Base-by-base conservation (phyloP, 2,113 vertebrate genomes). In the Turnix velox region DNA sequence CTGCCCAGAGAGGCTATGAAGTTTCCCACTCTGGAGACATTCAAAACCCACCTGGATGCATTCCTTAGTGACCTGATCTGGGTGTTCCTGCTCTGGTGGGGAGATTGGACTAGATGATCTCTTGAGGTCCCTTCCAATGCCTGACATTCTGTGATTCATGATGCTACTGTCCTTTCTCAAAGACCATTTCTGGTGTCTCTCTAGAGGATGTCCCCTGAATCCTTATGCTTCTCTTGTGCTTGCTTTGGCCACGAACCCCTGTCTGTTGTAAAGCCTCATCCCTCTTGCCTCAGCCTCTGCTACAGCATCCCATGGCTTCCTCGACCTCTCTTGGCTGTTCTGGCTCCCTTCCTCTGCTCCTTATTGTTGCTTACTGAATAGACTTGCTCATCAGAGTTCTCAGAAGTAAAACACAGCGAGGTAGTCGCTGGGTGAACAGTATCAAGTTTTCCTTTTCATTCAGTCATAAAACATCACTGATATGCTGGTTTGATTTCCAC, bases 391-490 rank as follows among this genome's bases (percentile, higher is more conserved):
- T 71, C 46, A 84, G 54, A 88, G 71, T 94, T 91, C 82, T 84
- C 74, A 87, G 45, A 91, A 82, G 42, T 91, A 79, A 91, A 90
- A 75, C 52, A 91, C 94, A 94, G 83, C 0, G 14, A 83, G 35
- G 92, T 95, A 76, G 85, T 93, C 79, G 58, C n/a, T 91, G 91
- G 92, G 73, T 93, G 84, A 92, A 84, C 87, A 61, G 3, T 76
- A 73, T 39, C 71, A 91, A 75, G 75, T 94, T 85, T 89, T 85
- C 66, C 76, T 94, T 94, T 91, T 91, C 83, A 68, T 54, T 92
- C 54, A 19, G 54, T 85, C 0, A 0, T 89, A 65, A 83, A 82
- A 59, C 25, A 1, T 9, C 72, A 37, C 87, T 91, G 90, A 57
- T 88, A 87, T 4, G 0, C 37, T 92, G 52, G 18, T 81, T 92